Evolutionary conservation across 1,140 invertebrate genomes (phyloP).

Genomic region (Trichoplusia ni): DNA sequence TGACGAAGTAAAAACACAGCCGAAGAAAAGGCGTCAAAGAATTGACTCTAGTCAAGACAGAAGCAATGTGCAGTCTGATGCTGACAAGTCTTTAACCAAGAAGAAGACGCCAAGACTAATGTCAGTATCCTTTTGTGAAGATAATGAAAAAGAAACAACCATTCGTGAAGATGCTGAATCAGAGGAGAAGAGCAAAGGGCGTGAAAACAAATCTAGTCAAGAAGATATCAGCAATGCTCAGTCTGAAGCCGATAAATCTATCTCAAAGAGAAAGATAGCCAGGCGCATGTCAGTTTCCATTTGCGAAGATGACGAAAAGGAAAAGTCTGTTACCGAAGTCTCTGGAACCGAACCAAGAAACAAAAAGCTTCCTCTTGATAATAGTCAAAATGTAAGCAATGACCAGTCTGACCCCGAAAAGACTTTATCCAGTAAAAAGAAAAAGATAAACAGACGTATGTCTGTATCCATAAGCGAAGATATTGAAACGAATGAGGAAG

Average conservation of each 20-base stretch:
- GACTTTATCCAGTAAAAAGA: conserved; percentile 28
- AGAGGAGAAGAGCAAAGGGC: conserved; percentile 50
- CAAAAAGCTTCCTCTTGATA: too few relatives aligned
- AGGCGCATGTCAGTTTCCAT: too few relatives aligned
- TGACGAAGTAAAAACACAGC: conserved; percentile 44
- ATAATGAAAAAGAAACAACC: conserved; percentile 67
- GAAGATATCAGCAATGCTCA: conserved; percentile 46
- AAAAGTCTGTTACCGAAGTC: too few relatives aligned
- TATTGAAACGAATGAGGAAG: conserved; percentile 55
- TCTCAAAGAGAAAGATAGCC: too few relatives aligned
- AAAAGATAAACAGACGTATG: conserved; percentile 35
- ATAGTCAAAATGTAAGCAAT: conserved; percentile 47
- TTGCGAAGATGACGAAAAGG: too few relatives aligned
- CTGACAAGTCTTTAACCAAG: conserved; percentile 25
- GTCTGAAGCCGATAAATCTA: too few relatives aligned
- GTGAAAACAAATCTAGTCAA: conserved; percentile 57
- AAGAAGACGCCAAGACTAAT: conserved; percentile 35
- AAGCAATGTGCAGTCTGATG: conserved; percentile 22
- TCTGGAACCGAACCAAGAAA: too few relatives aligned
- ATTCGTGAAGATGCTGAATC: conserved; percentile 41
- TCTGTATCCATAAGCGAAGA: conserved; percentile 43
- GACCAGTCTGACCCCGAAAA: conserved; percentile 24
- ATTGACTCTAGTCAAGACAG: conserved; percentile 60
- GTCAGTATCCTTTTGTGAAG: conserved; percentile 42
- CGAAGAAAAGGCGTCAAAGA: conserved; percentile 56